These are phyloP conservation scores for Sebastes cheni DNA, from an alignment of 2,797 vertebrate genomes.

Conservation along the genomic window DNA sequence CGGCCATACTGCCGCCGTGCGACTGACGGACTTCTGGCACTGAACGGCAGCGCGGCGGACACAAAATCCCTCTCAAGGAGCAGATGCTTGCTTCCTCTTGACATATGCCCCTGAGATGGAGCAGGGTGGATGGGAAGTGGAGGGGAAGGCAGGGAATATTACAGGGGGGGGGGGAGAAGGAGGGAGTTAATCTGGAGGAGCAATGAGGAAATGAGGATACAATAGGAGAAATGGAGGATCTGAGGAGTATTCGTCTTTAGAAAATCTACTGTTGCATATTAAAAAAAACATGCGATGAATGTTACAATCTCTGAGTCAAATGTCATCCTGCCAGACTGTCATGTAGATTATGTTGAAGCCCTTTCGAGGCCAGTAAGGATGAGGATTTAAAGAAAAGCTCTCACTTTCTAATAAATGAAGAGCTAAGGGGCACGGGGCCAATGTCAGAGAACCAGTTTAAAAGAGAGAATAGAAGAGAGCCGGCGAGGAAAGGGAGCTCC, in stretches of 20 bases:
- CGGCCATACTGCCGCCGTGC: constrained; percentile 60
- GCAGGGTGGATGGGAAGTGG: constrained; percentile 57
- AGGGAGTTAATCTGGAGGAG: constrained; percentile 8
- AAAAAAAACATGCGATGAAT: not conserved
- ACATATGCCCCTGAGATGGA: constrained; percentile 78
- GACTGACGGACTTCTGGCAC: constrained; percentile 61
- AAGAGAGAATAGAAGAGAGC: constrained; percentile 6
- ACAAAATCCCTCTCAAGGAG: constrained; percentile 78
- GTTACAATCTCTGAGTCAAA: not conserved
- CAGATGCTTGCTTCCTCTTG: constrained; percentile 81
- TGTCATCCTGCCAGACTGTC: not conserved
- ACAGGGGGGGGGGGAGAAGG: constrained; percentile 17
- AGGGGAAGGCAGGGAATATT: constrained; percentile 42
- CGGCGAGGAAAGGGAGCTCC: constrained; percentile 30
- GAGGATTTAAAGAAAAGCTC: constrained; percentile 24
- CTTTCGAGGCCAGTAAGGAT: not conserved
- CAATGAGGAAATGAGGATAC: not conserved
- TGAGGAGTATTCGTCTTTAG: not conserved
- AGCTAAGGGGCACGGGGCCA: constrained; percentile 13
- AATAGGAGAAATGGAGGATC: not conserved
- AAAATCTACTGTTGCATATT: not conserved
- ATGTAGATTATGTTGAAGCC: not conserved
- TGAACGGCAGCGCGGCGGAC: constrained; percentile 43
- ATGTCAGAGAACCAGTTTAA: constrained; percentile 34
- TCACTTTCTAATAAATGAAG: constrained; percentile 13